Conservation (phyloP, 2,797 vertebrate genomes). For the Carapus acus region DNA sequence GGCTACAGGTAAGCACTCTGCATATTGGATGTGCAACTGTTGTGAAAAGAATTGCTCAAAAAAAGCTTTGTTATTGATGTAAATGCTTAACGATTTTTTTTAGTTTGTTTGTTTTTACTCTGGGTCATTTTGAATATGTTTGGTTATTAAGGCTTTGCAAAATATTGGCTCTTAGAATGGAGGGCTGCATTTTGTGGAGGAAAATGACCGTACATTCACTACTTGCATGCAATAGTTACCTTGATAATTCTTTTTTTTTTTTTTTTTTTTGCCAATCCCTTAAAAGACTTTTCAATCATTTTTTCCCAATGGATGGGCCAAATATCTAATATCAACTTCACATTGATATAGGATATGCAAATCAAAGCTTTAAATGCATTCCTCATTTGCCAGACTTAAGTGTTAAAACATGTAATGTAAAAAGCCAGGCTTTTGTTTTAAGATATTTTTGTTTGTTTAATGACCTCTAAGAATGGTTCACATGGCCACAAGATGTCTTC, state of each 20-base stretch:
- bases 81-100: no score
- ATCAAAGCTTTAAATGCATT: slow-evolving; percentile 57
- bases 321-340: slow-evolving; percentile 40
- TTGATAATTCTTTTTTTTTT: slow-evolving; percentile 24
- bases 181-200: slow-evolving; percentile 26
- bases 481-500: slow-evolving; percentile 24
- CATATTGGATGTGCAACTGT: no score
- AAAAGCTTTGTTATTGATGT: neutral
- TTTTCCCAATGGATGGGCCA: slow-evolving; percentile 50
- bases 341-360: slow-evolving; percentile 17
- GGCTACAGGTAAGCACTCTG: neutral
- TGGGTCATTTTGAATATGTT: no score
- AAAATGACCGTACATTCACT: slow-evolving; percentile 36
- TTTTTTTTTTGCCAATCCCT: slow-evolving; percentile 19
- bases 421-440: slow-evolving; percentile 33
- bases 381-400: slow-evolving; percentile 34
- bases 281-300: slow-evolving; percentile 34
- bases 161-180: neutral
- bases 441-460: slow-evolving; percentile 10
- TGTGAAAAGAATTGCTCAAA: no score
- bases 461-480: slow-evolving; percentile 20
- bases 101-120: no score
- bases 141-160: no score
- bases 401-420: slow-evolving; percentile 36
- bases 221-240: slow-evolving; percentile 65